Percentiles rank a stretch among this genome's conserved stretches.
Conservation (phyloP, 2,797 vertebrate species). For the Sphenodon punctatus region DNA sequence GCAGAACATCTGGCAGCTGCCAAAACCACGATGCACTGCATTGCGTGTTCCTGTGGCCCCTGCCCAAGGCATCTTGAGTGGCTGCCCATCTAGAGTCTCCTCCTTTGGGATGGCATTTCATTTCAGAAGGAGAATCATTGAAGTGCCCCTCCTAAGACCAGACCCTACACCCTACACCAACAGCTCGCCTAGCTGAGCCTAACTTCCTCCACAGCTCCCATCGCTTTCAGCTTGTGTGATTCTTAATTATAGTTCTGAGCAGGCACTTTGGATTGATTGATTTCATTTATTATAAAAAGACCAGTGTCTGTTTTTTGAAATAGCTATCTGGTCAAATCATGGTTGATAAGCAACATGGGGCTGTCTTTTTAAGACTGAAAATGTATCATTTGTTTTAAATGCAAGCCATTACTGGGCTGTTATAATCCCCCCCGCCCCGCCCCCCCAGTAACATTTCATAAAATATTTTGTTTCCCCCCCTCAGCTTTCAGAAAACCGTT, state of each 20-base stretch:
- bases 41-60: too few relatives aligned
- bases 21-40: too few relatives aligned
- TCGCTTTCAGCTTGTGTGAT: slow-evolving; percentile 11
- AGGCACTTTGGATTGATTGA: slow-evolving; percentile 76
- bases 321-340: slow-evolving; percentile 78
- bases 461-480: slow-evolving; percentile 64
- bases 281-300: slow-evolving; percentile 76
- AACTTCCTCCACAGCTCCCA: rapidly evolving
- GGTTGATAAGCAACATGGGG: slow-evolving; percentile 75
- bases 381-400: slow-evolving; percentile 73
- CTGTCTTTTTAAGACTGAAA: slow-evolving; percentile 75
- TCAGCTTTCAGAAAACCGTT: slow-evolving; percentile 25
- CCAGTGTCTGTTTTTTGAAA: slow-evolving; percentile 71
- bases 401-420: slow-evolving; percentile 52
- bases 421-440: slow-evolving; percentile 55
- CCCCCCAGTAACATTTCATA: slow-evolving; percentile 64
- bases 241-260: slow-evolving; percentile 74
- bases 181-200: background rate
- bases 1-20: too few relatives aligned
- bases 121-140: too few relatives aligned
- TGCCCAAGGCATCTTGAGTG: too few relatives aligned
- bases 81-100: background rate
- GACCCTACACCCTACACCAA: background rate
- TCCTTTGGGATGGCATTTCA: background rate
- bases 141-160: background rate